A percentile compares a stretch with the other conserved stretches of the same genome.
Evolutionary conservation across 2,888 invertebrate species (phyloP).

Genomic region (Pollenia griseotomentosa): DNA sequence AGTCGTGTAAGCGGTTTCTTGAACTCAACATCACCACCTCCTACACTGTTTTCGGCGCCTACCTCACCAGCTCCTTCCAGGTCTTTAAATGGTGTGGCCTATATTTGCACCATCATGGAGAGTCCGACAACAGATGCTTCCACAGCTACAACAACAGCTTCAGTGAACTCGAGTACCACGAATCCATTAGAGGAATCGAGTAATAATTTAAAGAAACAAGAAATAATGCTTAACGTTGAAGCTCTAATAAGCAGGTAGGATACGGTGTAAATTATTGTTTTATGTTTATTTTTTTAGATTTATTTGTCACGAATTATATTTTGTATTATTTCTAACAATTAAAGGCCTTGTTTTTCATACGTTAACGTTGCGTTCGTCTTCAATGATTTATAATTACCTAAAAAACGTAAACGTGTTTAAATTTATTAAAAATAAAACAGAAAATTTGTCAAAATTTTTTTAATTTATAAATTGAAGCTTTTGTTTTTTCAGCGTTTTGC

Average conservation of each 20-base stretch:
- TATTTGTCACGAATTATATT: neutral
- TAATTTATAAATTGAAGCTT: too few species aligned
- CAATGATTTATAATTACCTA: too few species aligned
- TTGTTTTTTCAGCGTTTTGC: too few species aligned
- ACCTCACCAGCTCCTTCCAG: slow-evolving; percentile 81
- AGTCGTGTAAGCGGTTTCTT: slow-evolving; percentile 21
- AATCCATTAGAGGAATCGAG: slow-evolving; percentile 69
- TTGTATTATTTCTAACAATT: too few species aligned
- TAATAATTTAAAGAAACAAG: slow-evolving; percentile 75
- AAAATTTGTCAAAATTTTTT: too few species aligned
- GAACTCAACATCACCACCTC: slow-evolving; percentile 71
- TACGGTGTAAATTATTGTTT: slow-evolving; percentile 79
- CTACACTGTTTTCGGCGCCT: slow-evolving; percentile 78
- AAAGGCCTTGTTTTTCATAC: too few species aligned
- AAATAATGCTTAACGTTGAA: slow-evolving; percentile 81
- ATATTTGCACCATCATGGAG: slow-evolving; percentile 63
- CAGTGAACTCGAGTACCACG: slow-evolving; percentile 73
- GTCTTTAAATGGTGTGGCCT: slow-evolving; percentile 76
- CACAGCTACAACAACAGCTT: slow-evolving; percentile 74
- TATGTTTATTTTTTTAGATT: neutral
- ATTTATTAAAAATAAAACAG: too few species aligned
- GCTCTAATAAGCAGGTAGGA: slow-evolving; percentile 82
- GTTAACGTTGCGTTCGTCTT: too few species aligned
- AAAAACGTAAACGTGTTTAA: too few species aligned
- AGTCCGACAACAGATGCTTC: slow-evolving; percentile 74